Evolutionary conservation across 2,113 vertebrate species (phyloP), one percentile per base, ranked within the genome.

Genomic region (Sinocyclocheilus grahami): DNA sequence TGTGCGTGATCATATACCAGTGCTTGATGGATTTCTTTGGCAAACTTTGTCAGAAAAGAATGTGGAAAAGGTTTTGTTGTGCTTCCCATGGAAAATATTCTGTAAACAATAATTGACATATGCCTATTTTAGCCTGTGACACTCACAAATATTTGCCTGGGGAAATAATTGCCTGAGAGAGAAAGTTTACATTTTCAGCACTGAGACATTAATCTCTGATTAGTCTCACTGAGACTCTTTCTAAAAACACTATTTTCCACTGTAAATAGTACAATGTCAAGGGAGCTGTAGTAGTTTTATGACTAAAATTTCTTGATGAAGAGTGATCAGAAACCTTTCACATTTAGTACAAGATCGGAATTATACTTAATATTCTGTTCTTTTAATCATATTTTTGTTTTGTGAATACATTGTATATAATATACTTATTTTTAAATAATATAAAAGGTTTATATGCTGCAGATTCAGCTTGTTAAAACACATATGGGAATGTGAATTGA

Each of bases 71-170:
- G 90, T 91, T 78, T 90, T 62, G 62, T 85, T 88, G 86, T 90
- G 46, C 91, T 93, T 92, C 88, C 53, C 78, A 46, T 69, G 48
- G 86, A 90, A 91, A 87, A 90, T 60, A 90, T 94, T 93, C 93
- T 89, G 10, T 93, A 91, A 93, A 92, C 92, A 92, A 72, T 62
- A 91, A 90, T 91, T 92, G 91, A 90, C 74, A 90, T 91, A 90
- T 89, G 86, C 85, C 67, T 67, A 90, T 74, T 92, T 92, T 92
- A 85, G 79, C 84, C 83, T 30, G 74, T 48, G 79, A 88, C 80
- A 86, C 3, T 27, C 88, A 82, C 75, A 82, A 3, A 24, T 33
- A 63, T 75, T 74, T 69, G 77, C 48, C 74, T 22, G 6, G 78
- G 53, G 87, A 85, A 86, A 22, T 71, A n/a, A 82, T 87, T 39